phyloP scores from a whole-genome alignment of 2,113 vertebrate species.

The Nicator chloris region DNA sequence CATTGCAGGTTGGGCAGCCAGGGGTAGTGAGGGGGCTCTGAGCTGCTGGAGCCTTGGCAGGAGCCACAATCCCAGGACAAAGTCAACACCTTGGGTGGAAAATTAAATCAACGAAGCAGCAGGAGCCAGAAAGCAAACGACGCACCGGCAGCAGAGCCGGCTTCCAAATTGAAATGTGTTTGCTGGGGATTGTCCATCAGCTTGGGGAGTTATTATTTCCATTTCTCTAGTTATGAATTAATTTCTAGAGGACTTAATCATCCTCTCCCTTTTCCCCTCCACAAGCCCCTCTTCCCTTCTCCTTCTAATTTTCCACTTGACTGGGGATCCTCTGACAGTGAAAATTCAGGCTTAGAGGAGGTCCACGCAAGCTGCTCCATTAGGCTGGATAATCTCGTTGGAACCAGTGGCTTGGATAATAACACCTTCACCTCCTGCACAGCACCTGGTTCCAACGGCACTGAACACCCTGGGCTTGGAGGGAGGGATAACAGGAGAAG shows the following conservation, averaged over 20 bases:
- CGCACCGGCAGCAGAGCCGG: background rate
- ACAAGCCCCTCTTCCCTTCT: slow-evolving; percentile 47
- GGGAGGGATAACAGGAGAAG: background rate
- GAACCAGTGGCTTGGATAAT: slow-evolving; percentile 91
- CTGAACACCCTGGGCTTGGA: background rate
- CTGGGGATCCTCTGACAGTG: slow-evolving; percentile 74
- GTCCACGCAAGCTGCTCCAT: slow-evolving; percentile 70
- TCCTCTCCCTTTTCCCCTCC: slow-evolving; percentile 24
- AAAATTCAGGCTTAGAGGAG: slow-evolving; percentile 75
- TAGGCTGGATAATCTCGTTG: slow-evolving; percentile 84
- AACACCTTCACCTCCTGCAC: slow-evolving; percentile 73
- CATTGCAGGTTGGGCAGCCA: background rate
- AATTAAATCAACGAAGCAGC: slow-evolving; percentile 51
- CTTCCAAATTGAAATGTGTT: slow-evolving; percentile 67
- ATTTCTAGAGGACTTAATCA: slow-evolving; percentile 75
- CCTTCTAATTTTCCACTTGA: slow-evolving; percentile 85
- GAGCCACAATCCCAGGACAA: background rate
- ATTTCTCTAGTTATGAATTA: slow-evolving; percentile 71
- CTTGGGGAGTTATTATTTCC: slow-evolving; percentile 66
- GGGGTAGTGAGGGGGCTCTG: background rate
- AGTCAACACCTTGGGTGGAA: slow-evolving; percentile 41
- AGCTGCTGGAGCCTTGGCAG: background rate
- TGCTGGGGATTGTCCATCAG: slow-evolving; percentile 31
- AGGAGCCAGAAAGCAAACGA: background rate
- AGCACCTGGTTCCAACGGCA: slow-evolving; percentile 13